phyloP scores from a whole-genome alignment of 2,888 invertebrate species.

The Pycnomerus fuliginosus region DNA sequence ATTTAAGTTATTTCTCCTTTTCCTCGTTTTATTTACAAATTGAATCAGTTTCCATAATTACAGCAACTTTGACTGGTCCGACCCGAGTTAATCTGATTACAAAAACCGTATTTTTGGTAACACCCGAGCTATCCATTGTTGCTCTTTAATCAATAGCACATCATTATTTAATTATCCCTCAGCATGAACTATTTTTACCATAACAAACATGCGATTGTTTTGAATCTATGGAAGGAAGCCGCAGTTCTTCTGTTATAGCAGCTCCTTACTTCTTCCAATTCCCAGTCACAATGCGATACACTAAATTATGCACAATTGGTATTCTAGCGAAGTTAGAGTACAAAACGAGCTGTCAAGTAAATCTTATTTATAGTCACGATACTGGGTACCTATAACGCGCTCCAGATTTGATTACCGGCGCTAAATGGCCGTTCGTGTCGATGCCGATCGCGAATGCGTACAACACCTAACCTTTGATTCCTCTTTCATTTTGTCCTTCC shows the following conservation, averaged over 20 bases:
- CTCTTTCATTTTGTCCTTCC: neutral
- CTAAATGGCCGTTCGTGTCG: constrained; percentile 36
- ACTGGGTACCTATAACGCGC: constrained; percentile 34
- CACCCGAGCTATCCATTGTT: constrained; percentile 1
- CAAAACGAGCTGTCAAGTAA: constrained; percentile 43
- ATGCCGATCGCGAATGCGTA: constrained; percentile 25
- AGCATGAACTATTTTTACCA: constrained; percentile 10
- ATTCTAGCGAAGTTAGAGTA: constrained; percentile 35
- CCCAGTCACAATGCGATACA: constrained; percentile 37
- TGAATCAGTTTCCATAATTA: neutral
- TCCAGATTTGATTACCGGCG: constrained; percentile 40
- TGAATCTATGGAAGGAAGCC: too few relatives aligned
- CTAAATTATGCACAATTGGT: constrained; percentile 40
- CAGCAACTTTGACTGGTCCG: neutral
- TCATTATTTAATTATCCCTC: constrained; percentile 20
- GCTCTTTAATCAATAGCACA: constrained; percentile 13
- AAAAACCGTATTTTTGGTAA: neutral
- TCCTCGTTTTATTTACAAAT: neutral
- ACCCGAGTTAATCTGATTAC: neutral
- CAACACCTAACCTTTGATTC: constrained; percentile 4
- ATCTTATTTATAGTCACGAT: constrained; percentile 43
- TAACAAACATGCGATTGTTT: constrained; percentile 5
- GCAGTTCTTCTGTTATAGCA: too few relatives aligned
- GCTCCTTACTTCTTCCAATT: constrained; percentile 15
- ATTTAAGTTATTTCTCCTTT: constrained; percentile 1